Evolutionary conservation across 1,140 invertebrate genomes (phyloP), one percentile per base, ranked within the genome.

Genomic region (Micrasema minimum): DNA sequence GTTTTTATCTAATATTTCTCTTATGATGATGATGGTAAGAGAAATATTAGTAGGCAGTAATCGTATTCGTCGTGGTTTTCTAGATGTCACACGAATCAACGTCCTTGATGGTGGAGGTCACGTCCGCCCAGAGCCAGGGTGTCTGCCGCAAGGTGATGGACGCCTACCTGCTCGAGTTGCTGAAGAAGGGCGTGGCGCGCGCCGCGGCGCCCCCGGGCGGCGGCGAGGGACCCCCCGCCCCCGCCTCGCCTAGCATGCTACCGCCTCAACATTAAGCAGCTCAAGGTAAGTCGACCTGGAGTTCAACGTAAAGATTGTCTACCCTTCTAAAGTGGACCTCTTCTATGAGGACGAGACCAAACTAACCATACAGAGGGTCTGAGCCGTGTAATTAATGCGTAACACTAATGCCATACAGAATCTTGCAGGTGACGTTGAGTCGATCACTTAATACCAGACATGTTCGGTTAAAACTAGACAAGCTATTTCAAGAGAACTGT

Each of bases 41-140:
- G n/a, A n/a, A n/a, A n/a, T n/a, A n/a, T n/a, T n/a, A n/a, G n/a
- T n/a, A n/a, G n/a, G n/a, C n/a, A n/a, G n/a, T n/a, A n/a, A n/a
- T n/a, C n/a, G n/a, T n/a, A n/a, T n/a, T n/a, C n/a, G n/a, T n/a
- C n/a, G n/a, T n/a, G n/a, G n/a, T 43, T 43, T 51, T 57, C 11
- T 77, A 88, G 87, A 89, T 90, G 83, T 87, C 87, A 0, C 69
- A 80, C 18, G 83, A 85, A 2, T 93, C 90, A 18, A 89, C 85
- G 72, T 78, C 85, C n/a, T 88, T 94, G 77, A 81, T 95, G 31
- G 79, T 94, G 22, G 93, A 94, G 82, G 92, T 95, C 23, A 94
- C 92, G 0, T 92, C 92, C 70, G 84, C 88, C 14, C 77, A 81
- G n/a, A 90, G 87, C 4, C 83, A 90, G 46, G 85, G 85, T 37